phyloP scores from a whole-genome alignment of 2,797 vertebrate genomes.

The Eidolon dupreanum region DNA sequence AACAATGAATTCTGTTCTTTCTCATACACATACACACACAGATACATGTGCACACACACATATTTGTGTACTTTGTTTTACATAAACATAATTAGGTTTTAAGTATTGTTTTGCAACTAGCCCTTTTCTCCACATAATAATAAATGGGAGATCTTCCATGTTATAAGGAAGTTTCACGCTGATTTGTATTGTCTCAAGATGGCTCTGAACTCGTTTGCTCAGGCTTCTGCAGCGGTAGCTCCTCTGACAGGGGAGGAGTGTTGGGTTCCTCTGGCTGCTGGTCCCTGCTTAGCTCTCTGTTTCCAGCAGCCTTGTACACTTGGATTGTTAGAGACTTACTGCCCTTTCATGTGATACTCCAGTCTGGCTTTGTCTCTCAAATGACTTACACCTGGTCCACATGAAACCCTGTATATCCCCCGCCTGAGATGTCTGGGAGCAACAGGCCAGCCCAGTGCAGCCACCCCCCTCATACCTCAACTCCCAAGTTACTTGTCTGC shows the following conservation, averaged over 20 bases:
- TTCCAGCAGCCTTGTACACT: not conserved
- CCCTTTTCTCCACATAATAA: no score
- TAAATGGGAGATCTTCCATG: not conserved
- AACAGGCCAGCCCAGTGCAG: no score
- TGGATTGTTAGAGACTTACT: not conserved
- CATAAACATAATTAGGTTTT: not conserved
- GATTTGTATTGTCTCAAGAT: not conserved
- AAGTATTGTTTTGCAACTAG: not conserved
- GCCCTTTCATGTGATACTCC: not conserved
- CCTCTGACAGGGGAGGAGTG: not conserved
- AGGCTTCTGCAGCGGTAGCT: not conserved
- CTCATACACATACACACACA: not conserved
- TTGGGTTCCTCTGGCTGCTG: not conserved
- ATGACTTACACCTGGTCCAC: not conserved
- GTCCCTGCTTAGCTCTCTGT: fast-evolving
- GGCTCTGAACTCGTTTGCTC: not conserved
- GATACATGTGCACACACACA: no score
- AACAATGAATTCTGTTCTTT: not conserved
- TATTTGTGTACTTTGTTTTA: not conserved
- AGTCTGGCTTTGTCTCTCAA: not conserved
- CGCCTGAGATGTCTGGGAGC: not conserved
- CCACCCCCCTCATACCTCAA: not conserved
- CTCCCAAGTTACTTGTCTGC: not conserved
- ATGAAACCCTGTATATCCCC: not conserved
- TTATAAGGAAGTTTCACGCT: no score